Evolutionary conservation across 2,888 invertebrate genomes (phyloP).

Genomic region (Ochlodes sylvanus): DNA sequence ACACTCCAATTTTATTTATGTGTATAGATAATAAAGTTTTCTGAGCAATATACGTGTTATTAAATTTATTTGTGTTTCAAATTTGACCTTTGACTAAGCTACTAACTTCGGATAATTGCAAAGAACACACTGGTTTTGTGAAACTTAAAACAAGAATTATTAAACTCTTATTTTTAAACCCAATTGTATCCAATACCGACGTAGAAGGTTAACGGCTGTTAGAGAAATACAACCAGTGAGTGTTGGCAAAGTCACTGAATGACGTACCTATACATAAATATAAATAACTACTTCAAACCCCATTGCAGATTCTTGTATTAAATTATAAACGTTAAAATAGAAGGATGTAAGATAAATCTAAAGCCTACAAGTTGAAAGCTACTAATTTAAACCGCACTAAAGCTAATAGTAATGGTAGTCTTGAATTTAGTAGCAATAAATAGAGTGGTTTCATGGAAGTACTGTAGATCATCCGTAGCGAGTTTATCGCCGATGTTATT

Average conservation of each 20-base stretch:
- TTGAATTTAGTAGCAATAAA: conserved; percentile 38
- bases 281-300: not conserved
- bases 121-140: too few species aligned
- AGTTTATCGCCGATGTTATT: conserved; percentile 23
- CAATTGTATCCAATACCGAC: too few species aligned
- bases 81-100: too few species aligned
- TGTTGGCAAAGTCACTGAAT: not conserved
- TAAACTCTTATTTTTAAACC: too few species aligned
- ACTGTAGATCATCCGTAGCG: conserved; percentile 30
- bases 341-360: not conserved
- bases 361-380: conserved; percentile 16
- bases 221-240: not conserved
- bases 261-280: not conserved
- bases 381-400: conserved; percentile 28
- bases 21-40: too few species aligned
- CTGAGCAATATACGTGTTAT: too few species aligned
- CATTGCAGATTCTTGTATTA: conserved; percentile 3
- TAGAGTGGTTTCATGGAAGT: conserved; percentile 37
- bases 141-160: too few species aligned
- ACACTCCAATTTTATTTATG: too few species aligned
- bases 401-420: conserved; percentile 22
- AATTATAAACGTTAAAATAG: conserved; percentile 11
- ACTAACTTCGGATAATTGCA: too few species aligned
- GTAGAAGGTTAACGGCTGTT: not conserved
- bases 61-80: too few species aligned